phyloP scores from a whole-genome alignment of 2,113 vertebrate genomes.

The Myotis yumanensis region DNA sequence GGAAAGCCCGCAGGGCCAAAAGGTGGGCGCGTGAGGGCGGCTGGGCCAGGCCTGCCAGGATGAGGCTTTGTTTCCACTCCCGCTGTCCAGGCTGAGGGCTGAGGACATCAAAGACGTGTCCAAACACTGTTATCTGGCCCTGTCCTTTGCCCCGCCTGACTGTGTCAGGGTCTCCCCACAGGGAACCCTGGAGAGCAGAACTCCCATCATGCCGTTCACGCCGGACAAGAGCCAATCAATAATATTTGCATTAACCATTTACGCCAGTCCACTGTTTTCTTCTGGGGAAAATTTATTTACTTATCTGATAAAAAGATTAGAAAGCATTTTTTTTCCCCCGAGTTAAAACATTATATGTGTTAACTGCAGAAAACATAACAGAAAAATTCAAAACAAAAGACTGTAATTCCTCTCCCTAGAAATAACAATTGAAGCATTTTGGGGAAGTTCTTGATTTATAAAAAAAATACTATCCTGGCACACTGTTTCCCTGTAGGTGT shows the following conservation, averaged over 20 bases:
- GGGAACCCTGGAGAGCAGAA: conserved; percentile 76
- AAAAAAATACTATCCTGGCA: rapidly evolving
- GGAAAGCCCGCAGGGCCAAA: conserved; percentile 77
- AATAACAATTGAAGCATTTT: neutral
- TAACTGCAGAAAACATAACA: neutral
- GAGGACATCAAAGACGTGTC: conserved; percentile 90
- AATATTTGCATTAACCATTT: conserved; percentile 58
- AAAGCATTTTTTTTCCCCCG: neutral
- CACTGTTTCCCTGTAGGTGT: neutral
- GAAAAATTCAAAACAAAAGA: neutral
- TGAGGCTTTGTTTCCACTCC: conserved; percentile 85
- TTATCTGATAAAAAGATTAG: neutral
- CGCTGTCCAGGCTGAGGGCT: conserved; percentile 80
- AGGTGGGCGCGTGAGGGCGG: conserved; percentile 81
- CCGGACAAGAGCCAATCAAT: conserved; percentile 63
- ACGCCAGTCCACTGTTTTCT: conserved; percentile 23
- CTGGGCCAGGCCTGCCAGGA: conserved; percentile 73
- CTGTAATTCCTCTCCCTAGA: neutral
- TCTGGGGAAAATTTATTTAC: neutral
- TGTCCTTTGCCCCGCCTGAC: conserved; percentile 85
- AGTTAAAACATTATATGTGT: neutral
- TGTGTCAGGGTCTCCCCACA: conserved; percentile 78
- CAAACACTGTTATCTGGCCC: conserved; percentile 86
- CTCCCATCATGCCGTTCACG: conserved; percentile 68
- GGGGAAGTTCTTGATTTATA: neutral